These are phyloP conservation scores for Bombus superbus DNA, from an alignment of 1,140 invertebrate genomes.

Conservation along the genomic window DNA sequence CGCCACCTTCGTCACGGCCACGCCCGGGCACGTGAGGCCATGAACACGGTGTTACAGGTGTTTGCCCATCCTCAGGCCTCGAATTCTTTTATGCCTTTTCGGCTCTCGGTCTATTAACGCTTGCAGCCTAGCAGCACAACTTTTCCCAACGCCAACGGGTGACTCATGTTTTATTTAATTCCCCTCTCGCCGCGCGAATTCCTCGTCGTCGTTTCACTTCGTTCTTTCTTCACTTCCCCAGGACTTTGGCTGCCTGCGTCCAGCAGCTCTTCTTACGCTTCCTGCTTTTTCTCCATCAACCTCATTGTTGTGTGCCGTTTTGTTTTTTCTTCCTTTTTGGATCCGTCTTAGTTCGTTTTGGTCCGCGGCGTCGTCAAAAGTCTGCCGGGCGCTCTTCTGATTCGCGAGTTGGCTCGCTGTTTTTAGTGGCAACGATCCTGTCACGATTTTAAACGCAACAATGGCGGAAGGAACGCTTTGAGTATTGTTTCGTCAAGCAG, in stretches of 20 bases:
- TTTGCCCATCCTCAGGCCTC: conserved; percentile 66
- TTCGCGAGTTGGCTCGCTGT: not conserved
- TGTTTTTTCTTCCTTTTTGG: not conserved
- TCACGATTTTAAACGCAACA: not conserved
- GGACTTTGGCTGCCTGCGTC: not conserved
- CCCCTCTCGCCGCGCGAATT: conserved; percentile 22
- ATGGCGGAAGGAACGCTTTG: not conserved
- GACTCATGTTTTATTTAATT: conserved; percentile 62
- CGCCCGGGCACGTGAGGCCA: conserved; percentile 79
- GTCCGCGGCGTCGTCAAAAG: conserved; percentile 24
- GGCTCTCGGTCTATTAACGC: conserved; percentile 64
- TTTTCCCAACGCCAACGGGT: conserved; percentile 57
- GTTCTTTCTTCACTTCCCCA: not conserved
- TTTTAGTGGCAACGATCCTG: not conserved
- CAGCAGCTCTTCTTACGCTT: not conserved
- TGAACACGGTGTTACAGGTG: conserved; percentile 76
- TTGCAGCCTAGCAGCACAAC: conserved; percentile 53
- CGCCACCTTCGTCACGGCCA: conserved; percentile 77
- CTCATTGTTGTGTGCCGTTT: not conserved
- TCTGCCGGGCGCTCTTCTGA: not conserved
- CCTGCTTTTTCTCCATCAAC: not conserved
- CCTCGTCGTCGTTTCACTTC: conserved; percentile 9
- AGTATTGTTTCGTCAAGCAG: not conserved
- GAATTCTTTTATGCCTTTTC: conserved; percentile 56
- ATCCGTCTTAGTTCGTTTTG: not conserved